A percentile compares a stretch with the other conserved stretches of the same genome.
These are phyloP conservation scores for Thymelicus sylvestris DNA, from an alignment of 2,888 invertebrate genomes.

Conservation along the genomic window DNA sequence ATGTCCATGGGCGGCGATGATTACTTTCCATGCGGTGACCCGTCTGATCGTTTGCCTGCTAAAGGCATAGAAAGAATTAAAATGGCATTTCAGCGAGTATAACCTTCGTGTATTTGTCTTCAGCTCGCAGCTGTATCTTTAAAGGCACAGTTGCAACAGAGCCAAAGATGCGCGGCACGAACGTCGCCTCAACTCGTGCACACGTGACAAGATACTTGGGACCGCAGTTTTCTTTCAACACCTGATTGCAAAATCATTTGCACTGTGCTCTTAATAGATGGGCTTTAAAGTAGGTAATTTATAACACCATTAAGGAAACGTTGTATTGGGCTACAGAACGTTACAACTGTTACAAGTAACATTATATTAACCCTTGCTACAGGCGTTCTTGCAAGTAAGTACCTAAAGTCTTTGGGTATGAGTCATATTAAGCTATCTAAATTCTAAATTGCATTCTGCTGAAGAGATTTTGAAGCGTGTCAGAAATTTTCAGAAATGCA, in stretches of 20 bases:
- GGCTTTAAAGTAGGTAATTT: conserved; percentile 16
- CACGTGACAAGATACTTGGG: conserved; percentile 48
- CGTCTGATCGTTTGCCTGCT: too few species aligned
- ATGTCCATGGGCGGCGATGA: too few species aligned
- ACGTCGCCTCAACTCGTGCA: conserved; percentile 46
- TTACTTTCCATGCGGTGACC: too few species aligned
- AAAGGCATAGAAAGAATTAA: too few species aligned
- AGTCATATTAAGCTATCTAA: too few species aligned
- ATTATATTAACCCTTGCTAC: too few species aligned
- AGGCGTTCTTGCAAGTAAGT: too few species aligned
- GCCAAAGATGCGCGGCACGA: conserved; percentile 36
- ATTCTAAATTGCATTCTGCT: too few species aligned
- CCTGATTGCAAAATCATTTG: conserved; percentile 37
- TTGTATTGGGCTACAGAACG: not conserved
- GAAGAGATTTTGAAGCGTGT: too few species aligned
- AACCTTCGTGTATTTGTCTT: not conserved
- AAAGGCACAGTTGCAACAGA: conserved; percentile 26
- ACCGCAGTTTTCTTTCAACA: conserved; percentile 41
- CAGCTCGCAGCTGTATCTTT: conserved; percentile 4
- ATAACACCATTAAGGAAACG: not conserved
- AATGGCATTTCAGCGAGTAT: not conserved
- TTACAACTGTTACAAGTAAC: not conserved
- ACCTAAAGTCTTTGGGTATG: too few species aligned
- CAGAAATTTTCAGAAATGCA: too few species aligned
- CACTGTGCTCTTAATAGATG: conserved; percentile 31